Conservation (phyloP, 2,113 vertebrate species). For the Mohoua ochrocephala region DNA sequence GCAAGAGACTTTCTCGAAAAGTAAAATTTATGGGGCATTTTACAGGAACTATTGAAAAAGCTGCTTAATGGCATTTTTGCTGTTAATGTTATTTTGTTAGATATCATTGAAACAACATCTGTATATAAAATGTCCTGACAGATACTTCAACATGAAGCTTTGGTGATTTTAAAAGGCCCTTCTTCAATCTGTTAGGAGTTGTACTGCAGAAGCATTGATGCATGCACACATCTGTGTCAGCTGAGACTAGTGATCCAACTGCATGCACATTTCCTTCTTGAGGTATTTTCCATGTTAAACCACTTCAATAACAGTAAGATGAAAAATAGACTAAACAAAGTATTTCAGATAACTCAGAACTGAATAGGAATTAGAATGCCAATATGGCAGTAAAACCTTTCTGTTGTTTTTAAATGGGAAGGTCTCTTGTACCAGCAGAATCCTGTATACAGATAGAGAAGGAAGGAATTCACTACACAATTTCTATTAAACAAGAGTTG, state of each 20-base stretch:
- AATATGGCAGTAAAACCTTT: constrained; percentile 66
- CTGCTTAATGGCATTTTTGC: constrained; percentile 27
- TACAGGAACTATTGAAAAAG: constrained; percentile 43
- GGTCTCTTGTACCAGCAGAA: constrained; percentile 72
- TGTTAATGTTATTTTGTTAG: constrained; percentile 67
- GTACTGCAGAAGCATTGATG: constrained; percentile 21
- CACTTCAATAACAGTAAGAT: background rate
- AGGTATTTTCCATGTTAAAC: constrained; percentile 31
- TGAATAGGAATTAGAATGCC: constrained; percentile 63
- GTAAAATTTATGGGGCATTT: constrained; percentile 43
- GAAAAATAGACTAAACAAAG: constrained; percentile 18
- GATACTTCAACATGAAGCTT: constrained; percentile 62
- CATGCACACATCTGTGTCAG: constrained; percentile 19
- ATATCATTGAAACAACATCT: constrained; percentile 60
- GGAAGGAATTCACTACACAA: constrained; percentile 51
- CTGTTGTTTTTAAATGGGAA: constrained; percentile 54
- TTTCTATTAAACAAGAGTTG: constrained; percentile 58
- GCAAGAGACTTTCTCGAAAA: constrained; percentile 51
- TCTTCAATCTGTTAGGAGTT: constrained; percentile 41
- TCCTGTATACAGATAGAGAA: constrained; percentile 41
- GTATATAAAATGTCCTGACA: constrained; percentile 64
- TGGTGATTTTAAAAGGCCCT: constrained; percentile 68
- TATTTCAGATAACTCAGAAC: constrained; percentile 21
- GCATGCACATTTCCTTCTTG: constrained; percentile 9
- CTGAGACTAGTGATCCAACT: constrained; percentile 38